phyloP scores from a whole-genome alignment of 2,113 vertebrate species.

The Tetrao urogallus region DNA sequence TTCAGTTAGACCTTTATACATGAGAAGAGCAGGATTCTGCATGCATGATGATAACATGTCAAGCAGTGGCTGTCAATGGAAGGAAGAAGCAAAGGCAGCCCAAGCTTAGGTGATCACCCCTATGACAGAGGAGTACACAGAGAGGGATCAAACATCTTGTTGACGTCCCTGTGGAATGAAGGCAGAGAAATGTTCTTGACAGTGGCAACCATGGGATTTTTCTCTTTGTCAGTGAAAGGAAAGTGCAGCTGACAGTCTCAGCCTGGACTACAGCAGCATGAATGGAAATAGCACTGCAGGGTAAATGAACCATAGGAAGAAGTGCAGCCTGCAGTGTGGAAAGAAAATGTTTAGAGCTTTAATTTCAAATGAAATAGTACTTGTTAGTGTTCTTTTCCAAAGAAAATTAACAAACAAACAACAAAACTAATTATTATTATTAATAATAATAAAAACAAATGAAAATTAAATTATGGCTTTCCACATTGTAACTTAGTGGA shows the following conservation, averaged over 20 bases:
- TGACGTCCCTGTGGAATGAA: slow-evolving; percentile 69
- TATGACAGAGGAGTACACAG: slow-evolving; percentile 34
- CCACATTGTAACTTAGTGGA: not conserved
- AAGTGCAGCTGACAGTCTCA: slow-evolving; percentile 66
- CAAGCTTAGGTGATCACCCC: slow-evolving; percentile 59
- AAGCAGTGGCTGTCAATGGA: slow-evolving; percentile 50
- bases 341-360: not conserved
- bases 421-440: not conserved
- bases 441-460: rapidly evolving
- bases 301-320: slow-evolving; percentile 26
- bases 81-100: slow-evolving; percentile 54
- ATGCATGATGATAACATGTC: slow-evolving; percentile 62
- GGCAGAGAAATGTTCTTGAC: slow-evolving; percentile 66
- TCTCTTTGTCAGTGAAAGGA: slow-evolving; percentile 63
- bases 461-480: not conserved
- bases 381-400: not conserved
- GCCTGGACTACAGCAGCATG: not conserved
- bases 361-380: not conserved
- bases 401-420: not conserved
- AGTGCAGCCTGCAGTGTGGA: not conserved
- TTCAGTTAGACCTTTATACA: slow-evolving; percentile 32
- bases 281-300: slow-evolving; percentile 31
- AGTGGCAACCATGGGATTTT: slow-evolving; percentile 73
- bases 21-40: slow-evolving; percentile 41
- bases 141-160: slow-evolving; percentile 45